These are phyloP conservation scores for Dascillus cervinus DNA, from an alignment of 2,888 invertebrate species.

Conservation along the genomic window DNA sequence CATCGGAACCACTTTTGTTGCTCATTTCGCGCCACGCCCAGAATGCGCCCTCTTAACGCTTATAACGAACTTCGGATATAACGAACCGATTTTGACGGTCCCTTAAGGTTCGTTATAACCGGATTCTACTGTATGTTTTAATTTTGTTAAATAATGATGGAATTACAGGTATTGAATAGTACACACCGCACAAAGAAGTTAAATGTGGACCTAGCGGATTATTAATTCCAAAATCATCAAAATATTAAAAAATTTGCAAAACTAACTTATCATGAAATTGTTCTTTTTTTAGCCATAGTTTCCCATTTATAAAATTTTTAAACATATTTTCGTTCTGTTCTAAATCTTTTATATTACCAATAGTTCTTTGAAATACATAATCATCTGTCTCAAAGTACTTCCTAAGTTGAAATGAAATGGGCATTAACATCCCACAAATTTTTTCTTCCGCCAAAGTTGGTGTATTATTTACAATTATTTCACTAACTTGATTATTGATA, in stretches of 20 bases:
- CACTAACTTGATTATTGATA: slow-evolving; percentile 3
- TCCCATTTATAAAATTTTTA: slow-evolving; percentile 2
- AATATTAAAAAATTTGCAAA: slow-evolving; percentile 1
- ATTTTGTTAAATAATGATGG: no score
- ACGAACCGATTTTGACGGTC: no score
- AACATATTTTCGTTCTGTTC: background rate
- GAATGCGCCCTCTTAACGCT: no score
- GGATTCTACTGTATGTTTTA: no score
- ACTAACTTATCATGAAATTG: slow-evolving; percentile 1
- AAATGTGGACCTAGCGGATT: background rate
- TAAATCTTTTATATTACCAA: background rate
- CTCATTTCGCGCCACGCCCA: no score
- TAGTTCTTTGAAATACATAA: background rate
- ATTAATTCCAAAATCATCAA: slow-evolving; percentile 4
- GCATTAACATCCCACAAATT: slow-evolving; percentile 1
- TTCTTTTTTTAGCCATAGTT: slow-evolving; percentile 1
- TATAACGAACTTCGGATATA: no score
- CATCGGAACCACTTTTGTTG: no score
- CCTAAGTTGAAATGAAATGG: background rate
- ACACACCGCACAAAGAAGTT: slow-evolving; percentile 1
- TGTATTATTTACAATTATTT: no score
- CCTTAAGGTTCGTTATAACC: no score
- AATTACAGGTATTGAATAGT: slow-evolving; percentile 2
- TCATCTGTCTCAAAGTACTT: slow-evolving; percentile 5
- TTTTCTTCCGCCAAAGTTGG: slow-evolving; percentile 2